Conservation (phyloP, 2,113 vertebrate species). For the Aphelocoma coerulescens region DNA sequence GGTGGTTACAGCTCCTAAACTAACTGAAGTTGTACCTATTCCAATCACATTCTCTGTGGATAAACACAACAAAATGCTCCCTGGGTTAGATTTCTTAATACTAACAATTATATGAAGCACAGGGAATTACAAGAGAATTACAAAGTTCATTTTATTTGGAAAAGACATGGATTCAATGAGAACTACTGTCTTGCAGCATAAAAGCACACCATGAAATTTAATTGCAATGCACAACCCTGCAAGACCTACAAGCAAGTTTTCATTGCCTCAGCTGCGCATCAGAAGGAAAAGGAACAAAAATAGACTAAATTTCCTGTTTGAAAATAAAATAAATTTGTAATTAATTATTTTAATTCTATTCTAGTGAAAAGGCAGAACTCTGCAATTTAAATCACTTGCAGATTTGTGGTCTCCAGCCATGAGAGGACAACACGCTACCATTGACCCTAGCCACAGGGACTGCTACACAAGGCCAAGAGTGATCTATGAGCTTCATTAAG, state of each 20-base stretch:
- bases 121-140: background rate
- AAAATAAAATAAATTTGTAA: background rate
- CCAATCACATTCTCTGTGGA: background rate
- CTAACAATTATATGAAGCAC: background rate
- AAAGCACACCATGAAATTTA: background rate
- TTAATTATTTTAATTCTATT: background rate
- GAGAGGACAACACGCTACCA: background rate
- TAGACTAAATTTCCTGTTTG: background rate
- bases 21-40: background rate
- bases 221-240: background rate
- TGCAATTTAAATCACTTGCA: background rate
- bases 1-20: background rate
- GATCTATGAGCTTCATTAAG: background rate
- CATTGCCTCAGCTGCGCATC: background rate
- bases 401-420: background rate
- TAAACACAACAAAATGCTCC: background rate
- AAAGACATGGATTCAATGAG: background rate
- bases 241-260: background rate
- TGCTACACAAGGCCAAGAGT: background rate
- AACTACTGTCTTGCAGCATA: background rate
- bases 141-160: background rate
- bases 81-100: background rate
- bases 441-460: background rate
- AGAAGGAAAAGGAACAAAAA: background rate
- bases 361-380: background rate